Percentiles rank a stretch among this genome's conserved stretches.
These are phyloP conservation scores for Zosterops lateralis DNA, from an alignment of 2,113 vertebrate species.

Conservation along the genomic window DNA sequence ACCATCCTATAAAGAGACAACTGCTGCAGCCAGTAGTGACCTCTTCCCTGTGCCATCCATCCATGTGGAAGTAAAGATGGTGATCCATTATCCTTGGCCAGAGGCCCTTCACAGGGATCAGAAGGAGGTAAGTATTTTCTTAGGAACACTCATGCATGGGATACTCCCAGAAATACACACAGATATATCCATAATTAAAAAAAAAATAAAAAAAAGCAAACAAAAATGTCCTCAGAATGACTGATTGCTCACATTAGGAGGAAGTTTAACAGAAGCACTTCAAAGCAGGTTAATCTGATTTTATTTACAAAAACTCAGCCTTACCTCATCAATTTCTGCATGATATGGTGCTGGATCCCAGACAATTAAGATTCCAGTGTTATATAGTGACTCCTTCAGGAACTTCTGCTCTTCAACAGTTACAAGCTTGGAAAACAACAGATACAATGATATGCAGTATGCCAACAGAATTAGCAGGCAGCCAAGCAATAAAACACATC, in stretches of 20 bases:
- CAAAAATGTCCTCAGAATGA: neutral
- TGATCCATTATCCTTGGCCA: neutral
- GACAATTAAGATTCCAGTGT: constrained; percentile 75
- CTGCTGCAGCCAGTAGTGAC: neutral
- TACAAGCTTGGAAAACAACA: constrained; percentile 69
- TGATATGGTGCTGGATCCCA: constrained; percentile 82
- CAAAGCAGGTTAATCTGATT: neutral
- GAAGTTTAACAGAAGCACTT: neutral
- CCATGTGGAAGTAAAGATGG: neutral
- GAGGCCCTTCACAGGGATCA: neutral
- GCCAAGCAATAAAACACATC: neutral
- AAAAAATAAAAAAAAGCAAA: neutral
- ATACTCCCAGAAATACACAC: neutral
- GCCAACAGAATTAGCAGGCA: neutral
- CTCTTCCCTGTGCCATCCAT: neutral
- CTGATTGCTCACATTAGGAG: neutral
- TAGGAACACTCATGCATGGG: neutral
- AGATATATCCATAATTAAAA: neutral
- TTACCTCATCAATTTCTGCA: constrained; percentile 75
- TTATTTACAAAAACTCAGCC: neutral
- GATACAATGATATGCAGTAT: neutral
- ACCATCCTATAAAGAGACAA: neutral
- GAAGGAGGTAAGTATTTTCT: neutral
- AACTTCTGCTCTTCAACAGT: constrained; percentile 67
- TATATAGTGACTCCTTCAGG: constrained; percentile 70